Evolutionary conservation across 1,140 invertebrate species (phyloP).

Genomic region (Drosophila pseudoananassae): DNA sequence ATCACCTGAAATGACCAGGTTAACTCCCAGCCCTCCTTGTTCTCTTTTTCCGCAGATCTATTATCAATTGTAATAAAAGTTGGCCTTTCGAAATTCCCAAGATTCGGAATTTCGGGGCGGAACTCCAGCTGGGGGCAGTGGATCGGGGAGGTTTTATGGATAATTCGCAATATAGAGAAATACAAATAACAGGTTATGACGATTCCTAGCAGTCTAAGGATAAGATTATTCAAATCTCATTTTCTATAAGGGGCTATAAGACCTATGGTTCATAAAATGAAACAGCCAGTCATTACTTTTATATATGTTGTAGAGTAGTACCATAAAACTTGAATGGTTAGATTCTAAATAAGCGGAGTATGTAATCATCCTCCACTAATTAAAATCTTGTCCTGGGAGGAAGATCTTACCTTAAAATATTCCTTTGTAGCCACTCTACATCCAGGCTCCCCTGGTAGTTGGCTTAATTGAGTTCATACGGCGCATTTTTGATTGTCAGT

Average conservation of each 20-base stretch:
- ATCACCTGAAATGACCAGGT: slow-evolving; percentile 71
- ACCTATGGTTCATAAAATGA: not conserved
- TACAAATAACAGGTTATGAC: slow-evolving; percentile 34
- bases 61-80: slow-evolving; percentile 75
- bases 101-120: slow-evolving; percentile 23
- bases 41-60: slow-evolving; percentile 40
- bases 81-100: slow-evolving; percentile 11
- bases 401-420: not conserved
- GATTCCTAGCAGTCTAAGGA: slow-evolving; percentile 4
- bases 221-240: slow-evolving; percentile 19
- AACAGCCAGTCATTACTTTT: not conserved
- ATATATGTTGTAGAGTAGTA: not conserved
- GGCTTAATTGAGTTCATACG: slow-evolving; percentile 78
- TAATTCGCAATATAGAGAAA: slow-evolving; percentile 16
- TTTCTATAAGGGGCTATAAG: not conserved
- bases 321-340: not conserved
- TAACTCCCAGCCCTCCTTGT: slow-evolving; percentile 24
- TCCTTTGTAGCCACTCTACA: not conserved
- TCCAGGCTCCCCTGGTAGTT: slow-evolving; percentile 11
- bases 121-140: slow-evolving; percentile 9
- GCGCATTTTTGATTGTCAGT: slow-evolving; percentile 65
- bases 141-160: slow-evolving; percentile 29
- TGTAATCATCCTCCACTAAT: not conserved
- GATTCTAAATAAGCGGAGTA: not conserved
- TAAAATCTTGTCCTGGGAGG: not conserved